Conservation (phyloP, 2,113 vertebrate species). For the Athene noctua region DNA sequence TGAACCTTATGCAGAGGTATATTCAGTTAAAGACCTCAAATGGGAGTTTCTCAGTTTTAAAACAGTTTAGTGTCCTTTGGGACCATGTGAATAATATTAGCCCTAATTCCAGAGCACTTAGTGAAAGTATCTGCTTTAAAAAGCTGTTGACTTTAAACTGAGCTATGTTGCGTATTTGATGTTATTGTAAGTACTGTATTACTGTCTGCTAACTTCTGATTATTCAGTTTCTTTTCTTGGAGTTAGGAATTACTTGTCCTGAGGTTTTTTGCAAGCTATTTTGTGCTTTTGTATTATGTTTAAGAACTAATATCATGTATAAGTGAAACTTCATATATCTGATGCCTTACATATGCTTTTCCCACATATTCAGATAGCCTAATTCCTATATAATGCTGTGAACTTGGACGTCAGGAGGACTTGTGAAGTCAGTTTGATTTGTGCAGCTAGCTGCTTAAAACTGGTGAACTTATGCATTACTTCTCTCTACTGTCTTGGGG, state of each 20-base stretch:
- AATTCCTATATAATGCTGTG: neutral
- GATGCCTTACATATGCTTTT: neutral
- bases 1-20: neutral
- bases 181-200: neutral
- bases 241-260: neutral
- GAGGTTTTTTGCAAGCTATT: neutral
- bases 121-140: neutral
- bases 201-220: neutral
- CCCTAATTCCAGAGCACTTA: neutral
- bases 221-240: neutral
- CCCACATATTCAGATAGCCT: neutral
- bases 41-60: neutral
- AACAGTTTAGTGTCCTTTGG: neutral
- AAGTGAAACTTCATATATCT: neutral
- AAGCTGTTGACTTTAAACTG: neutral
- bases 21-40: neutral
- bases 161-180: neutral
- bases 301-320: neutral
- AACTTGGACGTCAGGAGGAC: neutral
- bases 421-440: neutral
- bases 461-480: neutral
- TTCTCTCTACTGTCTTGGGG: neutral
- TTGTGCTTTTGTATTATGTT: neutral
- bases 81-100: neutral
- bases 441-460: neutral